A percentile compares a stretch with the other conserved stretches of the same genome.
Conservation (phyloP, 2,113 vertebrate species). For the Okapia johnstoni region DNA sequence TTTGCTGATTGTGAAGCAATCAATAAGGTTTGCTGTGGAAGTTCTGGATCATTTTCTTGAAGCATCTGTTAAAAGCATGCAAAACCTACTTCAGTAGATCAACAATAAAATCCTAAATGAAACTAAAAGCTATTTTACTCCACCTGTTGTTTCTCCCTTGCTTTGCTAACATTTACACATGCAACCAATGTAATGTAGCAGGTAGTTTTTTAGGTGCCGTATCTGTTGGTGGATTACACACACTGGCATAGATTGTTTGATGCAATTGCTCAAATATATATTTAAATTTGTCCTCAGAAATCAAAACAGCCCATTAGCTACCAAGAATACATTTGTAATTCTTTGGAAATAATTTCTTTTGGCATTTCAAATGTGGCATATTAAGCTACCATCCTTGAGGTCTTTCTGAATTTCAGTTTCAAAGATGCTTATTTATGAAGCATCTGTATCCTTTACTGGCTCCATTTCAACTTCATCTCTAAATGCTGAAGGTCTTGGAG, state of each 20-base stretch:
- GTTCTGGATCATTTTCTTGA: not conserved
- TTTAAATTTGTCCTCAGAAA: conserved; percentile 60
- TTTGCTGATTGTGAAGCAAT: not conserved
- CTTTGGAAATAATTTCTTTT: conserved; percentile 7
- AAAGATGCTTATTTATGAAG: not conserved
- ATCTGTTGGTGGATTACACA: conserved; percentile 27
- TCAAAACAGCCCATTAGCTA: conserved; percentile 40
- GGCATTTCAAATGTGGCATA: not conserved
- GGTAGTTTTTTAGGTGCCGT: not conserved
- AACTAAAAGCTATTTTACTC: not conserved
- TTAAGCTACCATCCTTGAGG: not conserved
- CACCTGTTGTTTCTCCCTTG: not conserved
- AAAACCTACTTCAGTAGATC: not conserved
- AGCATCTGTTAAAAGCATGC: not conserved
- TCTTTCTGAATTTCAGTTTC: not conserved
- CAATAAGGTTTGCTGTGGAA: not conserved
- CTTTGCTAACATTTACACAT: not conserved
- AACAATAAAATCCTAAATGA: not conserved
- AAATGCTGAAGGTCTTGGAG: not conserved
- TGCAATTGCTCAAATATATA: conserved; percentile 27
- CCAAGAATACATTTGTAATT: conserved; percentile 49
- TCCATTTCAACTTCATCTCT: not conserved
- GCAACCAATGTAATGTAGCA: not conserved
- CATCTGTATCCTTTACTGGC: not conserved
- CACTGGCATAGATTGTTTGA: conserved; percentile 24